Percentiles rank a stretch among this genome's conserved stretches.
phyloP scores from a whole-genome alignment of 2,113 vertebrate species.

The Mola mola region DNA sequence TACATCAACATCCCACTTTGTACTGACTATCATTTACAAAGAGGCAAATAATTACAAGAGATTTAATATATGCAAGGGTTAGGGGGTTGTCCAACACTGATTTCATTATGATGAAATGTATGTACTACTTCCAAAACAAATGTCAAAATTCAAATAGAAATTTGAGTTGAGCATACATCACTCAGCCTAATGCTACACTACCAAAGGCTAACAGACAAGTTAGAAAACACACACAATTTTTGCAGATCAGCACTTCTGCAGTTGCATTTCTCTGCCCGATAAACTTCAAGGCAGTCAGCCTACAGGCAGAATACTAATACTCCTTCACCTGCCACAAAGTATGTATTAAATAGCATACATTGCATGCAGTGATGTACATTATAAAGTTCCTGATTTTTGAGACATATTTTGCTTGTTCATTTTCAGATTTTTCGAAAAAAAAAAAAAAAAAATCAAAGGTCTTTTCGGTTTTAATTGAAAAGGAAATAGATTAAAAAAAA shows the following conservation, averaged over 20 bases:
- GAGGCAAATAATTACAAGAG: slow-evolving; percentile 19
- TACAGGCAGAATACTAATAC: slow-evolving; percentile 7
- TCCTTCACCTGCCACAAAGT: not conserved
- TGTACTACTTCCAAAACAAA: slow-evolving; percentile 10
- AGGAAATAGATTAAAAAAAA: too few species aligned
- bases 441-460: too few species aligned
- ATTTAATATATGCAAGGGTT: slow-evolving; percentile 14
- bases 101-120: slow-evolving; percentile 20
- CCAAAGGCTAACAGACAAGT: not conserved
- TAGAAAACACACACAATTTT: not conserved
- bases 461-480: too few species aligned
- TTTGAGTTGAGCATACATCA: not conserved
- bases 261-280: slow-evolving; percentile 5
- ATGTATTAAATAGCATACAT: not conserved
- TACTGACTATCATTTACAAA: slow-evolving; percentile 16
- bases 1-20: slow-evolving; percentile 41
- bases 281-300: slow-evolving; percentile 16
- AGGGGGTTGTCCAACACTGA: slow-evolving; percentile 6
- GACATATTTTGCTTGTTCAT: slow-evolving; percentile 9
- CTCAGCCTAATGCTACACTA: not conserved
- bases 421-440: too few species aligned
- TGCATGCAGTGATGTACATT: not conserved
- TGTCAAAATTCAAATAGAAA: slow-evolving; percentile 8
- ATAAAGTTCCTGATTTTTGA: not conserved
- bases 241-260: slow-evolving; percentile 10